These are phyloP conservation scores for Stegodyphus dumicola DNA, from an alignment of 1,140 invertebrate genomes.

Conservation along the genomic window DNA sequence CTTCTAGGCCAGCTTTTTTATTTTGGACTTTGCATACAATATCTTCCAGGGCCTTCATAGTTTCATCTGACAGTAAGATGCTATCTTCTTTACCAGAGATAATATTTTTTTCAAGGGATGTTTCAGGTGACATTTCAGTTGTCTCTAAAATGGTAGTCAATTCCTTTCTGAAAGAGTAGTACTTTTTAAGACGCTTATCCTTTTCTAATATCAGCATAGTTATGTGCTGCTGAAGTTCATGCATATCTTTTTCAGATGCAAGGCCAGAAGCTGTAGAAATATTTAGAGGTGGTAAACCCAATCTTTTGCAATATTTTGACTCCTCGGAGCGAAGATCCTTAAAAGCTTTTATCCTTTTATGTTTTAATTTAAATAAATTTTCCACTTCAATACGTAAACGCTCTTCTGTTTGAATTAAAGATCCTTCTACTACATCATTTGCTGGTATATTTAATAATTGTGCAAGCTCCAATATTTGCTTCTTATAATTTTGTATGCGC, in stretches of 20 bases:
- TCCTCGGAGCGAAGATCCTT: constrained; percentile 22
- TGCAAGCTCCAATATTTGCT: constrained; percentile 24
- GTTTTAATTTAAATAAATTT: constrained; percentile 29
- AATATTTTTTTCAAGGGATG: constrained; percentile 54
- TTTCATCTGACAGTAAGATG: constrained; percentile 37
- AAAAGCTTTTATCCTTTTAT: constrained; percentile 24
- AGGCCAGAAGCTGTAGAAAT: constrained; percentile 29
- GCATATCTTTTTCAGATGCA: constrained; percentile 31
- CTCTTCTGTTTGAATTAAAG: constrained; percentile 44
- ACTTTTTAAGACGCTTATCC: constrained; percentile 5
- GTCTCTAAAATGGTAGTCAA: constrained; percentile 44
- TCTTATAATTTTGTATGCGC: background rate
- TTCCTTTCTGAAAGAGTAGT: constrained; percentile 27
- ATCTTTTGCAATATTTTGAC: constrained; percentile 13
- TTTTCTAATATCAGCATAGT: constrained; percentile 32
- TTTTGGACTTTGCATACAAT: constrained; percentile 19
- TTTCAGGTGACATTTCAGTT: constrained; percentile 53
- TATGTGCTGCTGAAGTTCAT: constrained; percentile 43
- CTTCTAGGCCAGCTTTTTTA: constrained; percentile 30
- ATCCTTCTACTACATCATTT: background rate
- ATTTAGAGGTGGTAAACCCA: constrained; percentile 7
- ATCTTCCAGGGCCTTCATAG: constrained; percentile 45
- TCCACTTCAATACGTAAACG: constrained; percentile 22
- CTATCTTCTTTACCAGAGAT: constrained; percentile 12
- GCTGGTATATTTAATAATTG: background rate